Percentiles rank a stretch among this genome's conserved stretches.
Conservation (phyloP, 2,888 invertebrate genomes). For the Eupsilia transversa region DNA sequence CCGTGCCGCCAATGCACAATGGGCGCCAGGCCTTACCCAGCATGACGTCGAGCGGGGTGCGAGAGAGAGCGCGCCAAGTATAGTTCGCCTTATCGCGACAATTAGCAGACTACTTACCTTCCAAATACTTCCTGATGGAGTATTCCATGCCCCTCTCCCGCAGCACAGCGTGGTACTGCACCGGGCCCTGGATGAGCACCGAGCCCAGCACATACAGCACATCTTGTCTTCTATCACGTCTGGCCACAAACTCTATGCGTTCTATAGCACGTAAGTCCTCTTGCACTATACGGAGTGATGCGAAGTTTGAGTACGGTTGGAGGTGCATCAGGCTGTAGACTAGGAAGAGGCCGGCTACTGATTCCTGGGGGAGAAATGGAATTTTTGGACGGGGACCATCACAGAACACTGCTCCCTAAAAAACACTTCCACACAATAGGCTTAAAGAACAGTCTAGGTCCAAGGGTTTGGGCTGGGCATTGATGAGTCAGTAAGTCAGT, state of each 20-base stretch:
- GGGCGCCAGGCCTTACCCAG: too few relatives aligned
- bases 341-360: constrained; percentile 82
- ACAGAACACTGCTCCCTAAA: too few relatives aligned
- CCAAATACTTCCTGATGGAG: constrained; percentile 78
- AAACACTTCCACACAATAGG: too few relatives aligned
- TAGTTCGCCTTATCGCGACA: too few relatives aligned
- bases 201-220: constrained; percentile 81
- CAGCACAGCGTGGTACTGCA: constrained; percentile 75
- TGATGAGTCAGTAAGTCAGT: too few relatives aligned
- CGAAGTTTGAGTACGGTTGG: constrained; percentile 81
- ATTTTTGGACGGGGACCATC: too few relatives aligned
- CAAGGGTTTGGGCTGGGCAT: too few relatives aligned
- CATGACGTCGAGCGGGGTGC: too few relatives aligned
- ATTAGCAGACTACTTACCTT: constrained; percentile 71
- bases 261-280: constrained; percentile 76
- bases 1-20: too few relatives aligned
- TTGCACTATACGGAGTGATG: constrained; percentile 75
- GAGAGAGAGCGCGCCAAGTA: too few relatives aligned
- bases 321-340: constrained; percentile 80
- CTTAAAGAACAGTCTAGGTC: too few relatives aligned
- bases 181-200: constrained; percentile 75
- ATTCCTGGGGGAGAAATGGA: constrained; percentile 72
- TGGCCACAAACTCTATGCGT: constrained; percentile 75
- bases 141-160: constrained; percentile 82
- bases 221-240: constrained; percentile 76